Base-by-base conservation (phyloP, 2,797 vertebrate genomes). In the Eulemur coronatus region DNA sequence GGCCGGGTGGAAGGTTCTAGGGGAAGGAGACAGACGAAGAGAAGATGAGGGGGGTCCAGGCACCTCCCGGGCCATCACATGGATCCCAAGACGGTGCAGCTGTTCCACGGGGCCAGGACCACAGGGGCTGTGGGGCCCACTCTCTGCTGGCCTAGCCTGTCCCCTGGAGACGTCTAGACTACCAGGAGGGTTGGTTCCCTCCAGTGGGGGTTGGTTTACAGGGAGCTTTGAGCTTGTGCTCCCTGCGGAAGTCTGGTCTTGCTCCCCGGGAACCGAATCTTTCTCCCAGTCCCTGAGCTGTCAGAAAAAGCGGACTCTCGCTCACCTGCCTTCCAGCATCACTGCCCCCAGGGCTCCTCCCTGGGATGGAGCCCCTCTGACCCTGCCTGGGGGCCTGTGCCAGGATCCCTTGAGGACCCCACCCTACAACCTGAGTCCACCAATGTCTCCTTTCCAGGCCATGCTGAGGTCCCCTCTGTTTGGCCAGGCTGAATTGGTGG, bases 181-280 rank as follows among this genome's bases (percentile, higher is more conserved):
- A 2, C 30, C 43, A 35, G 28, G 28, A 59, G 2, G 46, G 24
- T 33, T 0, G 1, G 24, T 4, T 61, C 61, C 11, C 24, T 4
- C 2, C n/a, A 1, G 38, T 5, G 26, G 12, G 33, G 61, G 13
- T n/a, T 61, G 35, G 10, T 48, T 63, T 46, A 43, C 24, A 67
- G n/a, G 28, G 2, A 1, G 14, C 63, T 80, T 0, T 85, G 65
- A 48, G 38, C 14, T 57, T 13, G 48, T 4, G n/a, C 13, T 48
- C 69, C 30, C 48, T 10, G 4, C 8, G 35, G 81, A 46, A 63
- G 22, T 7, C 81, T 81, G 28, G 8, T 18, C 67, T 41, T 7
- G 20, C 5, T 33, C 26, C 33, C 67, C 61, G 67, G 48, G 12
- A 18, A 38, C 41, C 12, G 38, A 20, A 7, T 38, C 33, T 72